Evolutionary conservation across 2,797 vertebrate species (phyloP), one percentile per base, ranked within the genome.

Genomic region (Poecile montanus): DNA sequence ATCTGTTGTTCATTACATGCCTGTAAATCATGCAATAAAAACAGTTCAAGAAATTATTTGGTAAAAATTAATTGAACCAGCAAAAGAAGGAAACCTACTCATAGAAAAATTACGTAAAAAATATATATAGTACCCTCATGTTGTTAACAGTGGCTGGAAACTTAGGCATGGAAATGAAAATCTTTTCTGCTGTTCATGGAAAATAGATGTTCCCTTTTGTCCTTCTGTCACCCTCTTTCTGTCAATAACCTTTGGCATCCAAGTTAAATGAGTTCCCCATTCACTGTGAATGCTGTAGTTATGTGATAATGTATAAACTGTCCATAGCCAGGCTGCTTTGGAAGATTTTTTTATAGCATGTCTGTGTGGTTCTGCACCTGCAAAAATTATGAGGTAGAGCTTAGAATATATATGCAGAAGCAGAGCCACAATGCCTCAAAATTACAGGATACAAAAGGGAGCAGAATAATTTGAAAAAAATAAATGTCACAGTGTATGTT

Each of bases 301-400:
- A 25, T 16, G 8, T 63, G 58, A 56, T 68, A 68, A 11, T 22
- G 4, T 25, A 58, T 17, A 30, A 77, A 51, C 8, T 58, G 11
- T 40, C 15, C 7, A 19, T 0, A 0, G 8, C 9, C 22, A 29
- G 7, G 8, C 7, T 61, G 21, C 23, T 47, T 75, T 67, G 32
- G 8, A 67, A 72, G 6, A 53, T 48, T 56, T 5, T 70, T 48
- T 54, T 42, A 62, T 8, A 80, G 16, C 10, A 36, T 1, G 6
- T 32, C 19, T 57, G 19, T 56, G 27, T 66, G 32, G 29, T 15
- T 19, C 16, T 66, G 23, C 1, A 5, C 26, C 20, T 54, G n/a
- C 21, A 86, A 84, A 86, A 91, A 58, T 47, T 51, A 40, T 22
- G 12, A 7, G 18, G 6, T 18, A 44, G 12, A 84, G 4, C 11